Base-by-base conservation (phyloP, 2,113 vertebrate species). In the Oncorhynchus nerka region DNA sequence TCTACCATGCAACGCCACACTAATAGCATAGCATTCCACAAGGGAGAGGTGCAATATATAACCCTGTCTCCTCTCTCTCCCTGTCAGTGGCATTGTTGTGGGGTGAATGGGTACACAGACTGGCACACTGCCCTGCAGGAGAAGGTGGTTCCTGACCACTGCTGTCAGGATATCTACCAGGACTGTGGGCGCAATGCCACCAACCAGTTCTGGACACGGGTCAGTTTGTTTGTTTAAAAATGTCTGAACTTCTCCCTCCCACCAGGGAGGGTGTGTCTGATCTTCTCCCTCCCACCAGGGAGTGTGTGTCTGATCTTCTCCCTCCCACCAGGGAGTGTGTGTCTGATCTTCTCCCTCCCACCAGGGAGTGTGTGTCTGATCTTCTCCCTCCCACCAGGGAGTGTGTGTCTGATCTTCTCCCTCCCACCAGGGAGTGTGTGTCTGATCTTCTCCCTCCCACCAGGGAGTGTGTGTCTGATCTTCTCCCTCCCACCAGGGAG, bases 81-180 rank as follows among this genome's bases (percentile, higher is more conserved):
- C 3, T 5, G 49, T 26, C 80, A 99, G 98, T 98, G 98, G 96
- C 93, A 85, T 20, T 99, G 98, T 78, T 99, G 98, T 48, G 98
- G 98, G 0, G 98, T 99, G 78, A 95, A 87, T 0, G 92, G 93
- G 78, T 93, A 94, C 74, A 94, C 90, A 0, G 98, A 99, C 79
- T 99, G 98, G 98, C 95, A 93, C 76, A 79, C 89, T 0, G 95
- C 97, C 32, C 91, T 98, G 77, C 95, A 95, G 32, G 94, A 95
- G 30, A 95, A 95, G 71, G 89, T 82, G 2, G 97, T 99, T 24
- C 98, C 98, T 0, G 98, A 99, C 85, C 92, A 94, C 82, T 99
- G 98, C 86, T 99, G 98, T 75, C 94, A 93, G 68, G 94, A 96
- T 79, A 91, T 97, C 79, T 95, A 91, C 66, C 93, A 91, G 34